phyloP scores from a whole-genome alignment of 2,113 vertebrate species.

The Apistogramma diplotaenia region DNA sequence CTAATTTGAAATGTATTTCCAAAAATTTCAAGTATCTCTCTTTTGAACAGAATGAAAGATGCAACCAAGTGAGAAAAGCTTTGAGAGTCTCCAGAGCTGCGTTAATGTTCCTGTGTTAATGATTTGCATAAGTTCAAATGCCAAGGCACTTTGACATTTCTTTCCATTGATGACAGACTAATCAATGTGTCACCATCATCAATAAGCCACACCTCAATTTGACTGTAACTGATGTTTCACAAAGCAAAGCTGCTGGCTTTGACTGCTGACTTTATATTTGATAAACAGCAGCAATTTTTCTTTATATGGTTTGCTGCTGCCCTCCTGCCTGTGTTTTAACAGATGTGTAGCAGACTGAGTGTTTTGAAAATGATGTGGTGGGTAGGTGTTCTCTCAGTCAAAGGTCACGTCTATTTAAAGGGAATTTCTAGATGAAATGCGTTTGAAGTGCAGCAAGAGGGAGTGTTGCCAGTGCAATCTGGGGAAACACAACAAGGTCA shows the following conservation, averaged over 20 bases:
- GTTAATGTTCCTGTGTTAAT: neutral
- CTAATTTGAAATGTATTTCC: neutral
- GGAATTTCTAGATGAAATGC: constrained; percentile 59
- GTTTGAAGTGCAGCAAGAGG: constrained; percentile 58
- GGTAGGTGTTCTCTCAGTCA: constrained; percentile 53
- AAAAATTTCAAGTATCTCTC: no score
- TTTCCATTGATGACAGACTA: neutral
- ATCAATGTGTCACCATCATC: neutral
- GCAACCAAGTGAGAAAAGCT: neutral
- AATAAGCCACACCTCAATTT: neutral
- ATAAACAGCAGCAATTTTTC: neutral
- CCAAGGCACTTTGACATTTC: neutral
- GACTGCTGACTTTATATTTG: neutral
- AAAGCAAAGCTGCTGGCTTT: neutral
- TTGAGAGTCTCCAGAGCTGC: neutral
- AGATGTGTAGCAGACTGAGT: constrained; percentile 31
- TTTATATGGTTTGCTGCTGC: neutral
- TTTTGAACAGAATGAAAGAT: neutral
- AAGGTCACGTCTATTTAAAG: constrained; percentile 76
- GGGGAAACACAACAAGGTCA: constrained; percentile 49
- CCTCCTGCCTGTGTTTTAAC: constrained; percentile 7
- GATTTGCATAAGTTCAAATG: neutral
- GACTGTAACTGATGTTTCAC: neutral
- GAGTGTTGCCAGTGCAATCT: constrained; percentile 1
- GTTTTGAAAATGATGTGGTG: constrained; percentile 31